Conservation (phyloP, 2,113 vertebrate genomes). For the Lepus americanus region DNA sequence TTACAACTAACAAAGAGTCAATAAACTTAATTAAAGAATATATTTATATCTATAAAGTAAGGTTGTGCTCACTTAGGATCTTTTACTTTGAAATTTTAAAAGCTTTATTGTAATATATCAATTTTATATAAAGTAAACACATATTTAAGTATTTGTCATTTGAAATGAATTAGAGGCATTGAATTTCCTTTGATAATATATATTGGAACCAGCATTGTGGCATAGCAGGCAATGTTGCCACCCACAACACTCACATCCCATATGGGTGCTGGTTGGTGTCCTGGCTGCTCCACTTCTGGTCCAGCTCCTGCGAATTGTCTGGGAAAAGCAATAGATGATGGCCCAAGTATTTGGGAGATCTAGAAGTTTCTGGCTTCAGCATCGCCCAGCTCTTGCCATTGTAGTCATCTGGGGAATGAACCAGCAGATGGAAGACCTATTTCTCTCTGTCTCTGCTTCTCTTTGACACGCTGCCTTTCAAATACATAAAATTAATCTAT, state of each 20-base stretch:
- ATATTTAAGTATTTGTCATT: neutral
- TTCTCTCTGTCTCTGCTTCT: too few relatives aligned
- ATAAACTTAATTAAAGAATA: conserved; percentile 18
- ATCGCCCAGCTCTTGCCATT: too few relatives aligned
- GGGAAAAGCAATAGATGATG: too few relatives aligned
- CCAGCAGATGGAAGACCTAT: too few relatives aligned
- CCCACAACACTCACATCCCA: too few relatives aligned
- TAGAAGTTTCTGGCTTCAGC: neutral
- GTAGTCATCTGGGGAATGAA: too few relatives aligned
- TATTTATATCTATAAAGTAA: neutral
- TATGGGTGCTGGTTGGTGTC: too few relatives aligned
- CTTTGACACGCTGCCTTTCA: too few relatives aligned
- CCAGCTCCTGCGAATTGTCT: too few relatives aligned
- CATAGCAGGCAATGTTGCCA: too few relatives aligned
- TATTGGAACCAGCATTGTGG: neutral
- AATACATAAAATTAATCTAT: too few relatives aligned
- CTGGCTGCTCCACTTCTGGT: too few relatives aligned
- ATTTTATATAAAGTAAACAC: neutral
- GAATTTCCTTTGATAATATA: neutral
- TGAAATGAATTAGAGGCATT: neutral
- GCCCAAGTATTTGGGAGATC: neutral
- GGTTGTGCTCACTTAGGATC: neutral
- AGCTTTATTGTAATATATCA: neutral
- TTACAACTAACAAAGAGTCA: neutral
- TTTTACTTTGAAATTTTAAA: neutral